These are phyloP conservation scores for Apodemus speciosus DNA, from an alignment of 2,113 vertebrate genomes.

Conservation along the genomic window DNA sequence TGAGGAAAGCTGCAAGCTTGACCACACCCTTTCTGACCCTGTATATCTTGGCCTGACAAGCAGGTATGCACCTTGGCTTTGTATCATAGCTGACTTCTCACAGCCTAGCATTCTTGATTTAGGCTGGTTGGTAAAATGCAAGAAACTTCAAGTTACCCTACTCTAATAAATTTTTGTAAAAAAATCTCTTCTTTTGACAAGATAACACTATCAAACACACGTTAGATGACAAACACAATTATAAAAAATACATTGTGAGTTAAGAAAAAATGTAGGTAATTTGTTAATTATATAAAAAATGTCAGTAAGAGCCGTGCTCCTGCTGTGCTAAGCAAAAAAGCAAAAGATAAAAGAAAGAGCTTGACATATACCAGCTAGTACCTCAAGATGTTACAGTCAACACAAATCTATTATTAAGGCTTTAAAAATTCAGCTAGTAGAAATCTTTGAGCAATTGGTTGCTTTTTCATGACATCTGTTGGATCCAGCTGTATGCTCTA, in stretches of 20 bases:
- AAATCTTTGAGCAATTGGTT: background rate
- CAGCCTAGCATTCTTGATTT: background rate
- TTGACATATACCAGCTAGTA: background rate
- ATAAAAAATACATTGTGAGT: conserved; percentile 21
- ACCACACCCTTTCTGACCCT: background rate
- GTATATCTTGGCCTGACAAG: background rate
- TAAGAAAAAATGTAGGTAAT: background rate
- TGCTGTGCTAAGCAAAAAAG: background rate
- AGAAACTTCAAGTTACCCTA: background rate
- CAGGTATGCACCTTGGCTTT: background rate
- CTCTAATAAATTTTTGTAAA: background rate
- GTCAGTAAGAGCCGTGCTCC: background rate
- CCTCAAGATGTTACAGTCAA: background rate
- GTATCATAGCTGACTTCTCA: background rate
- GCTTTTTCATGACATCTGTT: background rate
- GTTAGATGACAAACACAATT: background rate
- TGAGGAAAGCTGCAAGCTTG: background rate
- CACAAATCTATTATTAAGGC: background rate
- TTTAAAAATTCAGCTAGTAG: conserved; percentile 33
- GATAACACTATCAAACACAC: background rate
- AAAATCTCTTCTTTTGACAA: background rate
- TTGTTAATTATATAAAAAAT: conserved; percentile 4
- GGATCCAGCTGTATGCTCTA: background rate
- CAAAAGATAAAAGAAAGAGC: background rate
- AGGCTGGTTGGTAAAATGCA: background rate